Evolutionary conservation across 2,797 vertebrate species (phyloP), one percentile per base, ranked within the genome.

Genomic region (Saxicola maurus): DNA sequence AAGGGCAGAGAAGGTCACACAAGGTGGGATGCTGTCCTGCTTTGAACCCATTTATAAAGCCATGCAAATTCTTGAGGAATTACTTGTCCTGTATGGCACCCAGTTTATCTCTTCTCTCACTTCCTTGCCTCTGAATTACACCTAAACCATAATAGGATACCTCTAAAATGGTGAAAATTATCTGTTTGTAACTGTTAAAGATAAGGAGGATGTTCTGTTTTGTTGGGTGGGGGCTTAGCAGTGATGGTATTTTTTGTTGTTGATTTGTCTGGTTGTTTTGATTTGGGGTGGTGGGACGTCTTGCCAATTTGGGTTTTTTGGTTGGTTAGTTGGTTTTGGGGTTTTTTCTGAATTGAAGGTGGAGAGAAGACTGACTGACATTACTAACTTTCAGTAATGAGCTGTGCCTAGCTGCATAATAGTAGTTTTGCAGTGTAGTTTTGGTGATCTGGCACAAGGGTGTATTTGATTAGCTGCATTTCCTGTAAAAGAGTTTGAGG

Each of bases 171-270:
- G 56, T 82, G 46, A 69, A 73, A 76, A 43, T 53, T 40, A 52
- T 3, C 5, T 38, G 19, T 60, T 80, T 12, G 28, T 60, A 61
- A 17, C 42, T 51, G 7, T 30, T 75, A 37, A 56, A 84, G 69
- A 46, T 79, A 42, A 46, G 33, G 33, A 94, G 13, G 9, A 31
- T 12, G 1, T 59, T 56, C 8, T 38, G 14, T 17, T 62, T 57
- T 74, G 7, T 31, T 67, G 77, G 1, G 2, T 45, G 7, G 11
- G 9, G 0, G 2, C 2, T 12, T 38, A 57, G 5, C 0, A 0
- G 19, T 33, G 17, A 20, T 49, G 31, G 9, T 42, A 7, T 28
- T 65, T 69, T 43, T 40, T 38, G 25, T 23, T 51, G 48, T 7
- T 51, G 14, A 55, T 67, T 53, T 40, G 27, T 28, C 15, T 55